Evolutionary conservation across 2,888 invertebrate genomes (phyloP).

Genomic region (Idaea dimidiata): DNA sequence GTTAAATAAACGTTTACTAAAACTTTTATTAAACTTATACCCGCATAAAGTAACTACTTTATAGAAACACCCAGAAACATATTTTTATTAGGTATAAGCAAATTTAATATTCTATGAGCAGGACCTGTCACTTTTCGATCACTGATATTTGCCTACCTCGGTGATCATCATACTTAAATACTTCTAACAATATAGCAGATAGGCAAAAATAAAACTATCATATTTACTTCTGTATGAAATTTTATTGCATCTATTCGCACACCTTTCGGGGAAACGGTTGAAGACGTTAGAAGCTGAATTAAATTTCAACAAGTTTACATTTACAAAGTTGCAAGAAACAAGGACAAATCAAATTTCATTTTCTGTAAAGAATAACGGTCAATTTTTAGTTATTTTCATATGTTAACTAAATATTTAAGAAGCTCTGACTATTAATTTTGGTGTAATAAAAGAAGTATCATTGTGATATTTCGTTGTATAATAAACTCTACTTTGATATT

Average conservation of each 20-base stretch:
- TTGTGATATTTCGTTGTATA: slow-evolving; percentile 38
- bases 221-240: slow-evolving; percentile 76
- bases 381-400: not conserved
- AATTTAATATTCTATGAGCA: not conserved
- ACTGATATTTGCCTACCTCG: not conserved
- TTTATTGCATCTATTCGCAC: slow-evolving; percentile 83
- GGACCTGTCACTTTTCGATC: not conserved
- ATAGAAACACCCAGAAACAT: too few relatives aligned
- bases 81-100: not conserved
- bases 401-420: not conserved
- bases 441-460: slow-evolving; percentile 5
- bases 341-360: slow-evolving; percentile 4
- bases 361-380: slow-evolving; percentile 9
- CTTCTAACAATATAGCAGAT: not conserved
- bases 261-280: slow-evolving; percentile 71
- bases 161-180: not conserved
- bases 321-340: slow-evolving; percentile 12
- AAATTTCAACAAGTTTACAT: slow-evolving; percentile 27
- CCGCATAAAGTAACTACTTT: too few relatives aligned
- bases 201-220: not conserved
- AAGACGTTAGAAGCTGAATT: slow-evolving; percentile 63
- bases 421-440: not conserved
- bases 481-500: slow-evolving; percentile 42
- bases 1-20: too few relatives aligned
- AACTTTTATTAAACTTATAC: too few relatives aligned